Evolutionary conservation across 1,140 invertebrate genomes (phyloP).

Genomic region (Triops longicaudatus): DNA sequence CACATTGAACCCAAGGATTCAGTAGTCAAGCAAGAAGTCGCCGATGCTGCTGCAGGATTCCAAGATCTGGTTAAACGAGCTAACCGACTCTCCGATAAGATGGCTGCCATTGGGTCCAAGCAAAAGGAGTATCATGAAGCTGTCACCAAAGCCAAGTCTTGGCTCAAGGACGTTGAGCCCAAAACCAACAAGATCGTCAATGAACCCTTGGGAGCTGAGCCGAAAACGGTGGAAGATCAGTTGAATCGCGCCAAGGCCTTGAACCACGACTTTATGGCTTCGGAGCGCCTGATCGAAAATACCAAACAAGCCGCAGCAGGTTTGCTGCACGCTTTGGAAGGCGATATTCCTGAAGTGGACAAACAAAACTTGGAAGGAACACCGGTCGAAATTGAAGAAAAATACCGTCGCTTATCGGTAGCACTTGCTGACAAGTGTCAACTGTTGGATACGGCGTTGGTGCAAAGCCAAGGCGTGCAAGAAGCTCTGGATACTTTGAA

Average conservation of each 20-base stretch:
- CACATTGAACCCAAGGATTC: slow-evolving; percentile 67
- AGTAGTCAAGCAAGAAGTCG: slow-evolving; percentile 58
- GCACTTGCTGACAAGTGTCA: slow-evolving; percentile 68
- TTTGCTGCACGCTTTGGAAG: slow-evolving; percentile 64
- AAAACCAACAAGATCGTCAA: slow-evolving; percentile 53
- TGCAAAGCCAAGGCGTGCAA: slow-evolving; percentile 89
- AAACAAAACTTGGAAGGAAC: slow-evolving; percentile 66
- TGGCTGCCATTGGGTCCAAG: slow-evolving; percentile 64
- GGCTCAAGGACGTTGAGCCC: slow-evolving; percentile 73
- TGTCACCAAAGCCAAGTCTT: slow-evolving; percentile 67
- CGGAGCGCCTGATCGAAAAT: slow-evolving; percentile 73
- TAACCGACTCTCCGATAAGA: slow-evolving; percentile 67
- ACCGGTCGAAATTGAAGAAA: slow-evolving; percentile 62
- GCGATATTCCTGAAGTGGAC: slow-evolving; percentile 67
- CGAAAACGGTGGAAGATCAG: slow-evolving; percentile 77
- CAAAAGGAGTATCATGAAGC: slow-evolving; percentile 75
- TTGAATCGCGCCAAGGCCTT: slow-evolving; percentile 70
- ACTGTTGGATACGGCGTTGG: slow-evolving; percentile 73
- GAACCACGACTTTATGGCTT: slow-evolving; percentile 76
- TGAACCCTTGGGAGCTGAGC: slow-evolving; percentile 61
- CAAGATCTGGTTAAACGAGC: slow-evolving; percentile 55
- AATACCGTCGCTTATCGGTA: slow-evolving; percentile 62
- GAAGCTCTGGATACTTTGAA: slow-evolving; percentile 79
- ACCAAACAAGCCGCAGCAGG: slow-evolving; percentile 59
- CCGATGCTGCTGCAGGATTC: slow-evolving; percentile 45